phyloP scores from a whole-genome alignment of 2,113 vertebrate species.

The Sinocyclocheilus maitianheensis region DNA sequence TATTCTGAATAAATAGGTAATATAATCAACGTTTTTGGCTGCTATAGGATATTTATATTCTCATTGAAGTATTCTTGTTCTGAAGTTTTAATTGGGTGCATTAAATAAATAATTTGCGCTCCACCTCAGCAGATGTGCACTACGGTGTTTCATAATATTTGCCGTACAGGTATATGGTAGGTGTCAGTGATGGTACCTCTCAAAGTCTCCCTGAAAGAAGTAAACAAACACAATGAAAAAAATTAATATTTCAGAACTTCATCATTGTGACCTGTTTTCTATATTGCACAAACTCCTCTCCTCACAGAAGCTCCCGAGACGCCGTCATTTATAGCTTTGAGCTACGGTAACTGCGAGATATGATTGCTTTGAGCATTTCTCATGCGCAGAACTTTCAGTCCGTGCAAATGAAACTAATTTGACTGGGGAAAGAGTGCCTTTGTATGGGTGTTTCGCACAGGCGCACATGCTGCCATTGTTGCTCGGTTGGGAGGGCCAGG shows the following conservation, averaged over 20 bases:
- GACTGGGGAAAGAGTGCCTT: not conserved
- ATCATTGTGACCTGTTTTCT: constrained; percentile 60
- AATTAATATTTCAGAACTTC: not conserved
- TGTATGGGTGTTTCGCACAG: not conserved
- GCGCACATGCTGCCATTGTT: not conserved
- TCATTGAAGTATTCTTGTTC: constrained; percentile 79
- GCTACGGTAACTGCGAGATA: constrained; percentile 22
- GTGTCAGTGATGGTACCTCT: constrained; percentile 62
- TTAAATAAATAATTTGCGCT: constrained; percentile 78
- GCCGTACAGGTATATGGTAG: constrained; percentile 67
- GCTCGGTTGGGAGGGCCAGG: constrained; percentile 61
- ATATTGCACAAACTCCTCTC: not conserved
- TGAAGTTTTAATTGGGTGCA: constrained; percentile 81
- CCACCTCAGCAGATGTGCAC: constrained; percentile 78
- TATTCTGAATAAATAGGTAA: too few relatives aligned
- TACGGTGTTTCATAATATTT: constrained; percentile 68
- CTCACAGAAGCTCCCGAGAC: not conserved
- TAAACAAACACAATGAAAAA: constrained; percentile 19
- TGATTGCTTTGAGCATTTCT: constrained; percentile 25
- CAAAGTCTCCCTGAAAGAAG: constrained; percentile 34
- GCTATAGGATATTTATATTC: constrained; percentile 79
- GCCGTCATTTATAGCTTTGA: not conserved
- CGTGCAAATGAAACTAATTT: constrained; percentile 30
- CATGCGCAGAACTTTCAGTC: constrained; percentile 3
- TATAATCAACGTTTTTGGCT: constrained; percentile 41